Percentiles rank a stretch among this genome's conserved stretches.
Conservation (phyloP, 2,888 invertebrate genomes). For the Troides helena region DNA sequence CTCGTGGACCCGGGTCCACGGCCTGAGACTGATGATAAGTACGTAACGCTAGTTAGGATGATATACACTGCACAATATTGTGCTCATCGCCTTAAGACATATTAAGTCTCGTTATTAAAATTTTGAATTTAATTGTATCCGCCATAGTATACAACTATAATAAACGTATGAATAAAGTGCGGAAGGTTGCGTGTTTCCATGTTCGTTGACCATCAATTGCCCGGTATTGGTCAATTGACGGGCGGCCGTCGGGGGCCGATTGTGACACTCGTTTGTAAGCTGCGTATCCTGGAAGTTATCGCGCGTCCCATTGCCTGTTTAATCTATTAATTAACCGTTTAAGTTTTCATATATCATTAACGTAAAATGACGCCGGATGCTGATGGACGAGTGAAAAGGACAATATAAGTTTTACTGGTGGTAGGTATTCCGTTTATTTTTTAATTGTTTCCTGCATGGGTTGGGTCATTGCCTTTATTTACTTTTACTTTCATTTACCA, state of each 20-base stretch:
- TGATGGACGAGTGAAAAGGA: background rate
- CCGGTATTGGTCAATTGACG: constrained; percentile 21
- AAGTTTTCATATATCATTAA: background rate
- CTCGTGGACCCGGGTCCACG: no score
- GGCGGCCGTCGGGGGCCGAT: constrained; percentile 19
- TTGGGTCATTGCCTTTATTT: no score
- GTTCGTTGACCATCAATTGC: constrained; percentile 17
- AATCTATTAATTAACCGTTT: background rate
- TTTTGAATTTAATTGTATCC: no score
- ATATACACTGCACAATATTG: no score
- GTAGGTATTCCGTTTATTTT: no score
- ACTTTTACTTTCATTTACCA: no score
- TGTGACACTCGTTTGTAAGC: constrained; percentile 4
- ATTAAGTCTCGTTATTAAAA: no score
- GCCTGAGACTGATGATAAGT: no score
- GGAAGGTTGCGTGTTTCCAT: constrained; percentile 13
- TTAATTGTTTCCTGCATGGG: no score
- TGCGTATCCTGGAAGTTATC: constrained; percentile 10
- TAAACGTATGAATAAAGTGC: background rate
- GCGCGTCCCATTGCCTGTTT: constrained; percentile 5
- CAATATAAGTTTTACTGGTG: no score
- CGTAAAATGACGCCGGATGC: background rate
- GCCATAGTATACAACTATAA: background rate
- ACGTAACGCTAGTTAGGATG: no score
- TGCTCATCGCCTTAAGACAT: no score